Conservation (phyloP, 2,888 invertebrate genomes). For the Serripes groenlandicus region DNA sequence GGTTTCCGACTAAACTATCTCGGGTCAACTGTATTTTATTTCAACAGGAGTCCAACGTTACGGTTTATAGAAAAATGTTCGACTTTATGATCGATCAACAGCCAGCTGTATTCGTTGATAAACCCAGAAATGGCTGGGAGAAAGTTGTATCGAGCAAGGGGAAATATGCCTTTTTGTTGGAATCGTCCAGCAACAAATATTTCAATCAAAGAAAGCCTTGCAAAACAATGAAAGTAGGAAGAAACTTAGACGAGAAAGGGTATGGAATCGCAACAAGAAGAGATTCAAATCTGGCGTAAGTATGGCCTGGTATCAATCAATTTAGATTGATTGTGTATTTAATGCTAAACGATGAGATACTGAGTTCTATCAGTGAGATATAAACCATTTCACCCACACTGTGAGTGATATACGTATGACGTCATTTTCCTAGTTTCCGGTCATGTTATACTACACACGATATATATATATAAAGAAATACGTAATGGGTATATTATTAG, state of each 20-base stretch:
- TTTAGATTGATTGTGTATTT: too few species aligned
- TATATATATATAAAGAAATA: too few species aligned
- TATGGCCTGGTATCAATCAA: too few species aligned
- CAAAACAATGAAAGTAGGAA: slow-evolving; percentile 90
- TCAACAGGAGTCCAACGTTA: slow-evolving; percentile 93
- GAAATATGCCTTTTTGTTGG: slow-evolving; percentile 88
- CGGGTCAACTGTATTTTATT: not conserved
- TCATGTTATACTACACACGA: too few species aligned
- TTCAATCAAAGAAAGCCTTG: slow-evolving; percentile 94
- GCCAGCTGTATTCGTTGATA: slow-evolving; percentile 90
- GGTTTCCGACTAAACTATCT: too few species aligned
- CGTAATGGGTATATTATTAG: too few species aligned
- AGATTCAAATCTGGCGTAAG: slow-evolving; percentile 75
- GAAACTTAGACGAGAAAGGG: slow-evolving; percentile 93
- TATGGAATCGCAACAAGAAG: slow-evolving; percentile 98
- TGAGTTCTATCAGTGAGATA: too few species aligned
- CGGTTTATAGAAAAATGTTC: slow-evolving; percentile 96
- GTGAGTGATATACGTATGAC: too few species aligned
- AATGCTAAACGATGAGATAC: too few species aligned
- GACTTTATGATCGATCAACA: slow-evolving; percentile 91
- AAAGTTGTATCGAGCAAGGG: slow-evolving; percentile 90
- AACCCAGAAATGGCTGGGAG: slow-evolving; percentile 93
- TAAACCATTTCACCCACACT: too few species aligned
- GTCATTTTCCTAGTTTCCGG: too few species aligned
- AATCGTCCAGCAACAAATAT: slow-evolving; percentile 91